phyloP scores from a whole-genome alignment of 2,888 invertebrate genomes.

The Scaptomyza parva region DNA sequence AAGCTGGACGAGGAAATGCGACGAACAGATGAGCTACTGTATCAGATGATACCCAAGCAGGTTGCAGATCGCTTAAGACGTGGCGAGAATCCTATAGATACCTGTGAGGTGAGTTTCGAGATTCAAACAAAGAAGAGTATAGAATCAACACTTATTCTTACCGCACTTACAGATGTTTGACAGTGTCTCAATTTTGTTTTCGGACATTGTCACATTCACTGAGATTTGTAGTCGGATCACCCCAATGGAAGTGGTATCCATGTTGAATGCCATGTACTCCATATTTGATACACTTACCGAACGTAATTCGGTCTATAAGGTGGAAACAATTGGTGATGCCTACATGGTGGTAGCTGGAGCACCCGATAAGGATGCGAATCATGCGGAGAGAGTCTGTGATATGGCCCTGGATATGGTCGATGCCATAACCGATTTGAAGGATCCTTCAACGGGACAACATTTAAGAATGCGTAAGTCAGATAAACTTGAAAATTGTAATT shows the following conservation, averaged over 20 bases:
- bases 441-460: constrained; percentile 95
- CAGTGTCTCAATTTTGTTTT: constrained; percentile 97
- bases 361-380: constrained; percentile 94
- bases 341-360: constrained; percentile 99
- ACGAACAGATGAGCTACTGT: constrained; percentile 96
- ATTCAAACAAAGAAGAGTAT: not conserved
- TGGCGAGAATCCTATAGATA: constrained; percentile 98
- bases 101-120: constrained; percentile 92
- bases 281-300: constrained; percentile 97
- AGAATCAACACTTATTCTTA: not conserved
- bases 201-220: constrained; percentile 98
- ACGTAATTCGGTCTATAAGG: constrained; percentile 97
- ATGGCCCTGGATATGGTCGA: constrained; percentile 99
- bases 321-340: constrained; percentile 99
- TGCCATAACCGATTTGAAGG: constrained; percentile 95
- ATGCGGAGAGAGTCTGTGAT: constrained; percentile 96
- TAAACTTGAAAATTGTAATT: not conserved
- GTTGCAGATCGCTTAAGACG: constrained; percentile 96
- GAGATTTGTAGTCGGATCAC: constrained; percentile 98
- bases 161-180: constrained; percentile 95
- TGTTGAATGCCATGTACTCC: constrained; percentile 99
- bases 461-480: constrained; percentile 88
- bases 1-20: constrained; percentile 98
- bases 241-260: constrained; percentile 98
- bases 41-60: constrained; percentile 99